phyloP scores from a whole-genome alignment of 2,797 vertebrate species.

The Stomatorhinus walkeri region DNA sequence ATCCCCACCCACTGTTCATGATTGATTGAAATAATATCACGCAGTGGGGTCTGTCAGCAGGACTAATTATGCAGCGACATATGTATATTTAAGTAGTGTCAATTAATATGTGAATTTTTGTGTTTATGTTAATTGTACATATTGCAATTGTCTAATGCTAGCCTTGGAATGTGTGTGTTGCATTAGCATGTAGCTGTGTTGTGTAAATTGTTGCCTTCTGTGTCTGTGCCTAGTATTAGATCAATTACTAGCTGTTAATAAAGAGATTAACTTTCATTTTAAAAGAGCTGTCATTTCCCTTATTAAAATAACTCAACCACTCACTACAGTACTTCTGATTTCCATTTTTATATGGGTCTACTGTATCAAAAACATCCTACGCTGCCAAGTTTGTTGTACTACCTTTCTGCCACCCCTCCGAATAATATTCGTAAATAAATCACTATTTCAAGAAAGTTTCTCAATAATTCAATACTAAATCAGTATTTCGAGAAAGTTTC shows the following conservation, averaged over 20 bases:
- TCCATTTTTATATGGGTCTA: not conserved
- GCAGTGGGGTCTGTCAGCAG: not conserved
- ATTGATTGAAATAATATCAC: not conserved
- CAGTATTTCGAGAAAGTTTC: not conserved
- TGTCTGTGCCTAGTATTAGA: not conserved
- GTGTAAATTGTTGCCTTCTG: not conserved
- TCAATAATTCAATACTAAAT: not conserved
- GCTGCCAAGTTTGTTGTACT: not conserved
- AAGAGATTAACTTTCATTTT: not conserved
- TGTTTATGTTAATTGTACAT: too few relatives aligned
- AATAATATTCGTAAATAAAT: not conserved
- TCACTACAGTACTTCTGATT: not conserved
- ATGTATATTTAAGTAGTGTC: not conserved
- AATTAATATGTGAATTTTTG: not conserved
- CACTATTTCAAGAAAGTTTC: not conserved
- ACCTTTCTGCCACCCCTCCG: not conserved
- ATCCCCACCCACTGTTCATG: not conserved
- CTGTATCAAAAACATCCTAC: not conserved
- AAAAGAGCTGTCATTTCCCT: not conserved
- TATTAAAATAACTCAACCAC: not conserved
- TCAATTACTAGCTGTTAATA: not conserved
- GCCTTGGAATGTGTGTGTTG: not conserved
- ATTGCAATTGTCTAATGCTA: not conserved
- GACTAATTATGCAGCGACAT: not conserved
- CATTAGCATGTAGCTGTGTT: not conserved